Percentiles rank a stretch among this genome's conserved stretches.
phyloP scores from a whole-genome alignment of 2,888 invertebrate species.

The Parelbella ahira region DNA sequence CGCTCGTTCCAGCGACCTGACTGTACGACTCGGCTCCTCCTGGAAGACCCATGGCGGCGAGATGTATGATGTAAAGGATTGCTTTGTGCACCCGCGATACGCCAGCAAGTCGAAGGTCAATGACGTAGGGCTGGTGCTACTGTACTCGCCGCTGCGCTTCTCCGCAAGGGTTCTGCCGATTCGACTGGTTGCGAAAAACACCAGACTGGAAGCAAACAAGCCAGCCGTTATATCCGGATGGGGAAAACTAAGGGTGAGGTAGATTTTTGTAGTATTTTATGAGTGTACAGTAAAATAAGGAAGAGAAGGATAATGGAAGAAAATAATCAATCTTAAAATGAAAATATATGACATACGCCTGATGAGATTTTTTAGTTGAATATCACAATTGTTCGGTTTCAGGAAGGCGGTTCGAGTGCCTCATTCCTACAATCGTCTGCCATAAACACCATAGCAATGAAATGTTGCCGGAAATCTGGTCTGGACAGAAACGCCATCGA shows the following conservation, averaged over 20 bases:
- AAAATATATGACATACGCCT: no score
- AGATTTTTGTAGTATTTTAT: background rate
- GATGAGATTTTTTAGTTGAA: no score
- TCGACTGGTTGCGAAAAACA: slow-evolving; percentile 47
- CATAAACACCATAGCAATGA: slow-evolving; percentile 67
- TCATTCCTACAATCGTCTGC: slow-evolving; percentile 64
- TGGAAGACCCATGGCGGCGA: slow-evolving; percentile 74
- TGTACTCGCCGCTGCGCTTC: slow-evolving; percentile 61
- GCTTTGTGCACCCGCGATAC: slow-evolving; percentile 68
- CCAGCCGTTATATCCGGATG: slow-evolving; percentile 70
- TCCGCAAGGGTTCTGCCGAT: slow-evolving; percentile 62
- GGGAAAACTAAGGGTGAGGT: slow-evolving; percentile 59
- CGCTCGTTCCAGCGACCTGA: slow-evolving; percentile 55
- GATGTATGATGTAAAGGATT: slow-evolving; percentile 65
- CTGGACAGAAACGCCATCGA: slow-evolving; percentile 63
- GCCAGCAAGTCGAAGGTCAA: slow-evolving; percentile 62
- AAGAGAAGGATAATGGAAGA: no score
- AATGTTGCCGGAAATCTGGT: slow-evolving; percentile 62
- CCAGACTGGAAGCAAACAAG: slow-evolving; percentile 46
- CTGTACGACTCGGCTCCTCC: slow-evolving; percentile 73
- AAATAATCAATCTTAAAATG: no score
- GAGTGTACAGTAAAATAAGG: no score
- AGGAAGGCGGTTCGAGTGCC: slow-evolving; percentile 67
- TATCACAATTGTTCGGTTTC: no score
- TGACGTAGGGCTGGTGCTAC: slow-evolving; percentile 69